These are phyloP conservation scores for Gryon sp. DNA, from an alignment of 1,140 invertebrate species.

Conservation along the genomic window DNA sequence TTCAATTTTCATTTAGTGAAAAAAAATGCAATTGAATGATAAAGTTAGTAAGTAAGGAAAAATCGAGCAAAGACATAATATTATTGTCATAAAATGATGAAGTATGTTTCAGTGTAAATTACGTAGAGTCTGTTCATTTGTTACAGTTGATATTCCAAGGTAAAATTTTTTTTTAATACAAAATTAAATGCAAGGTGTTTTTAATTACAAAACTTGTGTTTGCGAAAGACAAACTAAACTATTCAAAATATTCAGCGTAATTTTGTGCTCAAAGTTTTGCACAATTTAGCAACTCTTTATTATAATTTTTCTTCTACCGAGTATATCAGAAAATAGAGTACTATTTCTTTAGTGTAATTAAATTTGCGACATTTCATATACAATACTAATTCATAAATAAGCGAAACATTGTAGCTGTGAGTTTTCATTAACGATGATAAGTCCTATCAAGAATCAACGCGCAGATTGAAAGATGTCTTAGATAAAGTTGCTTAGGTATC, in stretches of 20 bases:
- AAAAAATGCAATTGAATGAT: no score
- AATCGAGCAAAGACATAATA: no score
- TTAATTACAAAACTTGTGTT: slow-evolving; percentile 14
- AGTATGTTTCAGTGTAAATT: no score
- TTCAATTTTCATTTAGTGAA: no score
- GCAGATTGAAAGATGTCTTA: slow-evolving; percentile 32
- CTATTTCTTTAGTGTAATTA: slow-evolving; percentile 6
- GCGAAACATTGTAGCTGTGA: slow-evolving; percentile 9
- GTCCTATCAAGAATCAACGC: neutral
- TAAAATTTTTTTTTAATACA: neutral
- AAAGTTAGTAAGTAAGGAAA: no score
- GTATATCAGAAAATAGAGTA: no score
- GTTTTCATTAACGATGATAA: slow-evolving; percentile 26
- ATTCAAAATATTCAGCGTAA: neutral
- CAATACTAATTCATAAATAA: no score
- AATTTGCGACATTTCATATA: no score
- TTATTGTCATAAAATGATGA: no score
- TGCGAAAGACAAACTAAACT: neutral
- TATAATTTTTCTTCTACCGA: no score
- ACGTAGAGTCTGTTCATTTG: no score
- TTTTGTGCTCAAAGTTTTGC: neutral
- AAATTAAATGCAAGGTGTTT: neutral
- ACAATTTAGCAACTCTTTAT: slow-evolving; percentile 1
- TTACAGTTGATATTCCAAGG: neutral
- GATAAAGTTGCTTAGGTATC: slow-evolving; percentile 45